A percentile compares a stretch with the other conserved stretches of the same genome.
Evolutionary conservation across 2,888 invertebrate genomes (phyloP).

Genomic region (Salpingus planirostris): DNA sequence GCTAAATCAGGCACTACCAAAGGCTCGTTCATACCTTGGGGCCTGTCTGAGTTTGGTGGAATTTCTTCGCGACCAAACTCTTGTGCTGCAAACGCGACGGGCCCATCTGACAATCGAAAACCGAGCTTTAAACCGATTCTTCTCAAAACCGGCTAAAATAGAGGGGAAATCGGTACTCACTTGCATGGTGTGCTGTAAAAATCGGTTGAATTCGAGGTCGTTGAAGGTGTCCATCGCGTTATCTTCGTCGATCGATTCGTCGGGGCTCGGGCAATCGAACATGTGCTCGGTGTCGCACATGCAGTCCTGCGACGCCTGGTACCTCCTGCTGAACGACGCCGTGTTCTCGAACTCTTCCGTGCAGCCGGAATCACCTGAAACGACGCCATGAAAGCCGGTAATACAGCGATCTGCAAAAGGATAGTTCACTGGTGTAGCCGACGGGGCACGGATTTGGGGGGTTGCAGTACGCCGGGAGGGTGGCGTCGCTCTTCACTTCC

Average conservation of each 20-base stretch:
- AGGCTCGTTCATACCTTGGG: no score
- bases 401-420: no score
- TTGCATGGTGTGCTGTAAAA: constrained; percentile 51
- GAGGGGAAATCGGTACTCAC: no score
- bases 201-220: constrained; percentile 56
- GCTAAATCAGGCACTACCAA: no score
- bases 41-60: no score
- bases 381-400: no score
- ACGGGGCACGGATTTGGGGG: constrained; percentile 98
- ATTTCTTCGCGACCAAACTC: constrained; percentile 69
- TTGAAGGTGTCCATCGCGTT: constrained; percentile 36
- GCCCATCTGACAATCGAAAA: no score
- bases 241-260: constrained; percentile 35
- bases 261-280: constrained; percentile 76
- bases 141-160: no score
- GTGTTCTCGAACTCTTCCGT: constrained; percentile 88
- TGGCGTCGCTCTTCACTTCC: constrained; percentile 83
- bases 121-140: no score
- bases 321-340: constrained; percentile 88
- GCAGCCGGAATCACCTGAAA: constrained; percentile 70
- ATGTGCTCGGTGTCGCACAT: constrained; percentile 98
- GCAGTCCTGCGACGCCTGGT: constrained; percentile 86
- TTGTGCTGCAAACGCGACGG: constrained; percentile 53
- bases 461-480: constrained; percentile 95
- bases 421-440: constrained; percentile 67